A percentile compares a stretch with the other conserved stretches of the same genome.
Conservation (phyloP, 2,797 vertebrate genomes). For the Phaenicophaeus curvirostris region DNA sequence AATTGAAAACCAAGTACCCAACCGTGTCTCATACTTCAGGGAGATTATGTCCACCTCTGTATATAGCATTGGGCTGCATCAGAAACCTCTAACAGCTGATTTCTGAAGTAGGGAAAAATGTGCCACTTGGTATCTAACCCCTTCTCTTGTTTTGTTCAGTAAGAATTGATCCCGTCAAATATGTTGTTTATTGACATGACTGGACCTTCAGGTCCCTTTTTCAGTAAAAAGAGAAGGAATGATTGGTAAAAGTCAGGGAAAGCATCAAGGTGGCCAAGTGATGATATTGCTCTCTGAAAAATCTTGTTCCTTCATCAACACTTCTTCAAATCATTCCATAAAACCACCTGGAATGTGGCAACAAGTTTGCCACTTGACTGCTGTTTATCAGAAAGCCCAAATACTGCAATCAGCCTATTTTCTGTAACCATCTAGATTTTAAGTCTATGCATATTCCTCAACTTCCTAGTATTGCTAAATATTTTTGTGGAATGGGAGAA, state of each 20-base stretch:
- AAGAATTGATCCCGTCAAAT: background rate
- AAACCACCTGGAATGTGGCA: background rate
- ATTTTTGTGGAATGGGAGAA: background rate
- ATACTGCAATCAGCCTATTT: background rate
- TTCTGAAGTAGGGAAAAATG: background rate
- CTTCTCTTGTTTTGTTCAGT: background rate
- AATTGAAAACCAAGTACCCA: background rate
- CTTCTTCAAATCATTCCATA: background rate
- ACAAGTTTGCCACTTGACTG: background rate
- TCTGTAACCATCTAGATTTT: background rate
- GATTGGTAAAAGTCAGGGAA: background rate
- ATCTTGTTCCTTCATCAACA: background rate
- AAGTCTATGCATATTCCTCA: background rate
- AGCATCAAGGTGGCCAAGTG: background rate
- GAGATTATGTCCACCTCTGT: background rate
- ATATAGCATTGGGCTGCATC: background rate
- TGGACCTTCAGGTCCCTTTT: background rate
- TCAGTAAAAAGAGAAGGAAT: background rate
- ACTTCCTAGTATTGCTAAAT: background rate
- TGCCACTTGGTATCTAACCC: background rate
- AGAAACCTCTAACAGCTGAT: background rate
- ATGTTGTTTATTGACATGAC: background rate
- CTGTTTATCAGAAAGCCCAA: background rate
- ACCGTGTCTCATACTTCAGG: background rate
- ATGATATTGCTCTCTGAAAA: background rate